These are phyloP conservation scores for Gryllus longicercus DNA, from an alignment of 2,888 invertebrate species.

Conservation along the genomic window DNA sequence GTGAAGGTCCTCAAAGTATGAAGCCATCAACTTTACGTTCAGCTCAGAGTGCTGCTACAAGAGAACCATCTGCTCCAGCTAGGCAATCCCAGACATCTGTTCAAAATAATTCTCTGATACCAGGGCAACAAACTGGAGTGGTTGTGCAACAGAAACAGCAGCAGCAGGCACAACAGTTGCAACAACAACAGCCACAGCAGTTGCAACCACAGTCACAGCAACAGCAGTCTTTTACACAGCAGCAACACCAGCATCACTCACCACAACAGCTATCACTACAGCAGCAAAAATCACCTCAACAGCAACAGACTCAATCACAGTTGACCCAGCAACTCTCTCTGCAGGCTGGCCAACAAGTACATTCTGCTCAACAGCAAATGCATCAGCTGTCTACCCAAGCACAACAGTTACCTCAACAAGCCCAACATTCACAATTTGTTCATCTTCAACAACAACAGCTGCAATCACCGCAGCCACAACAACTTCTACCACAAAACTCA, in stretches of 20 bases:
- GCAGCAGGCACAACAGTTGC: slow-evolving; percentile 35
- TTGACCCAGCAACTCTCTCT: neutral
- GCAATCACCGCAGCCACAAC: neutral
- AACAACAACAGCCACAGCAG: slow-evolving; percentile 37
- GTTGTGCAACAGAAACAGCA: slow-evolving; percentile 34
- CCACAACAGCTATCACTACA: neutral
- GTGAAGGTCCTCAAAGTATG: slow-evolving; percentile 43
- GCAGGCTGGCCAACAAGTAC: neutral
- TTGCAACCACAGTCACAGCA: neutral
- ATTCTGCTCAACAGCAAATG: neutral
- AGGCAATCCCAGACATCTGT: slow-evolving; percentile 47
- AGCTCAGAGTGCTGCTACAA: neutral
- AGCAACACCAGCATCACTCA: neutral
- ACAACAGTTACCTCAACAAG: neutral
- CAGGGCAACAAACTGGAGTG: slow-evolving; percentile 28
- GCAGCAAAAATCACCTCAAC: neutral
- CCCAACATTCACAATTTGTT: neutral
- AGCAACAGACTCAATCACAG: slow-evolving; percentile 2
- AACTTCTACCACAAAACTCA: neutral
- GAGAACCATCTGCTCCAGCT: slow-evolving; percentile 42
- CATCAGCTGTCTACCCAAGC: neutral
- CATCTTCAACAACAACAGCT: neutral
- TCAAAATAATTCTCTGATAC: slow-evolving; percentile 47
- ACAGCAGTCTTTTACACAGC: neutral
- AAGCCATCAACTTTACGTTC: slow-evolving; percentile 38